Evolutionary conservation across 2,113 vertebrate genomes (phyloP), one percentile per base, ranked within the genome.

Genomic region (Bos javanicus): DNA sequence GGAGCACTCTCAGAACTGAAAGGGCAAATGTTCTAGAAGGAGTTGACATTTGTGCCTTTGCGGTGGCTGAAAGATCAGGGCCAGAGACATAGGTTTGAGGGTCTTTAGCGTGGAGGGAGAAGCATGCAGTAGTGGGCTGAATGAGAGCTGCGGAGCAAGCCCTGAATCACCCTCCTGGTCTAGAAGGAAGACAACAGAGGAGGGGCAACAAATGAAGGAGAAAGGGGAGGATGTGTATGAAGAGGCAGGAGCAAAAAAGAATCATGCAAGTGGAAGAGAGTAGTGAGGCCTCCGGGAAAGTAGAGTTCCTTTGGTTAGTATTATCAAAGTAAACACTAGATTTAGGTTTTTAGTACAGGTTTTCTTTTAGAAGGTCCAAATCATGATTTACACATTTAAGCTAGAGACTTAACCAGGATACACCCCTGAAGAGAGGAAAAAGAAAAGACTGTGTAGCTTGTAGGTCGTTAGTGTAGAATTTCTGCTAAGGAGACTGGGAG

Each of bases 291-390:
- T 91, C 33, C 6, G 30, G 57, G 52, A 93, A 94, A 94, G 56
- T 62, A 86, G 30, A 95, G 19, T 86, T 50, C 15, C 56, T 95
- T 88, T 81, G 36, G 33, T 97, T 54, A 88, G 50, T 90, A 50
- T 92, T 96, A 87, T 52, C 48, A 78, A 97, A 96, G 93, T 95
- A 94, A 96, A 78, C 28, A 71, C 30, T 91, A 28, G 57, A 62
- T 95, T 91, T 91, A 60, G 50, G 17, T 50, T 97, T 96, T 94
- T 74, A 64, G 71, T 91, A n/a, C 30, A 87, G 39, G 12, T 95
- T 96, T 95, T 95, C 26, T 91, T 96, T 91, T 88, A 88, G 46
- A 92, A 71, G 59, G 4, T 71, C 52, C 60, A 97, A 86, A 94
- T 91, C 90, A 96, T 91, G 91, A 92, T 60, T 87, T 91, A 88